Evolutionary conservation across 2,113 vertebrate genomes (phyloP), one percentile per base, ranked within the genome.

Genomic region (Jaculus jaculus): DNA sequence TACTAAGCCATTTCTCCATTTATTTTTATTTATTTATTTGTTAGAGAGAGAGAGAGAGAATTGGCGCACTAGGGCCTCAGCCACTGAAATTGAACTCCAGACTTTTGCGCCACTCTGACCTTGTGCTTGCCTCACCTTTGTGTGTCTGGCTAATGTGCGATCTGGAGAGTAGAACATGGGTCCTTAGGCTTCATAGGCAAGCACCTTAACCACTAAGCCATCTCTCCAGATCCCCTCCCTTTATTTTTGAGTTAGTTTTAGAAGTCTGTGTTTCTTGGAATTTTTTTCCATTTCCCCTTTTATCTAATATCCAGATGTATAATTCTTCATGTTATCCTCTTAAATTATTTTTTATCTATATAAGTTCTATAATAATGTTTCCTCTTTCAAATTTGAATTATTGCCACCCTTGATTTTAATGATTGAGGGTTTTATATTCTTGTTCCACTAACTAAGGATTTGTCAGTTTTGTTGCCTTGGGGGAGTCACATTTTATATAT

Each of bases 351-450:
- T 37, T 87, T 72, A 78, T 90, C 63, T 87, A 15, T 68, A 11
- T 60, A 66, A 90, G 28, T 12, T 80, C 16, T 34, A 15, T 37
- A 47, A 42, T 34, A 74, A 28, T 89, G 28, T 79, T 77, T 26
- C 37, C 32, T 87, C 30, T 90, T 94, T 42, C 28, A 39, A 47
- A 47, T 47, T 47, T 47, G 42, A 30, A 63, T 89, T 51, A 54
- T 23, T 42, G 37, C n/a, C 24, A 81, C 32, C 81, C 2, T 6
- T 71, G 23, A 85, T 63, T 92, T 89, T 80, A 89, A 28, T 80
- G 69, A 93, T 39, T 86, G 30, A 84, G 2, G 37, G 47, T 73
- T 92, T 42, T 87, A 39, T 65, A 71, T 94, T 92, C 26, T 92
- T 72, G 32, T 10, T 80, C 10, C 37, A 30, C 13, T 37, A 66